phyloP scores from a whole-genome alignment of 2,797 vertebrate species.

The Florisuga fusca region DNA sequence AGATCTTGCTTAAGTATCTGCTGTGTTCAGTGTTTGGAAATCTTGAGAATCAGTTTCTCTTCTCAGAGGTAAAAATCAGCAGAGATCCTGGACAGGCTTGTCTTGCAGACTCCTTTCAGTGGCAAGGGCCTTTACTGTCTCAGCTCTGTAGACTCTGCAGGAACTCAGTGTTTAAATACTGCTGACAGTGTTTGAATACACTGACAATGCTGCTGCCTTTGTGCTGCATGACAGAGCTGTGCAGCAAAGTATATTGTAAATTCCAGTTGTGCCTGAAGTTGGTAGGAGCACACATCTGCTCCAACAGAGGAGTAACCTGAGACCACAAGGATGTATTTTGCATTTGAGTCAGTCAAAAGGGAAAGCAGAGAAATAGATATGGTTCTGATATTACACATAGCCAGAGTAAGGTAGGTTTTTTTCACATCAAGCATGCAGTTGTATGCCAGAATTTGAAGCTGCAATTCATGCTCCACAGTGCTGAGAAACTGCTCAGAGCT shows the following conservation, averaged over 20 bases:
- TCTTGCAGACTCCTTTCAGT: not conserved
- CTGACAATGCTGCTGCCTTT: not conserved
- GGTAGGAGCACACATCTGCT: not conserved
- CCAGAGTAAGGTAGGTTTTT: not conserved
- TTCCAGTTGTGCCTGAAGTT: not conserved
- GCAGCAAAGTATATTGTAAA: not conserved
- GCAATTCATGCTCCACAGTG: not conserved
- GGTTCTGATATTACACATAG: not conserved
- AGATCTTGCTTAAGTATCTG: not conserved
- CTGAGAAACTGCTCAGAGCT: not conserved
- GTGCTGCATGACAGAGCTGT: not conserved
- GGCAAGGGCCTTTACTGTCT: not conserved
- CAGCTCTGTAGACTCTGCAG: not conserved
- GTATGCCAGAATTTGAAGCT: not conserved
- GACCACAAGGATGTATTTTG: not conserved
- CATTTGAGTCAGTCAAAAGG: not conserved
- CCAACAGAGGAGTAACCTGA: not conserved
- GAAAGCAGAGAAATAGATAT: not conserved
- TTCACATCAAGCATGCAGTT: not conserved
- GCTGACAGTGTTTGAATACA: not conserved
- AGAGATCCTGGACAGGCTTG: not conserved
- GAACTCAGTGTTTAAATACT: not conserved
- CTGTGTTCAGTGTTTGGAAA: not conserved
- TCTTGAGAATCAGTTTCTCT: not conserved
- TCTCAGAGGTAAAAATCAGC: not conserved